A percentile compares a stretch with the other conserved stretches of the same genome.
Evolutionary conservation across 2,888 invertebrate species (phyloP).

Genomic region (Ditula angustiorana): DNA sequence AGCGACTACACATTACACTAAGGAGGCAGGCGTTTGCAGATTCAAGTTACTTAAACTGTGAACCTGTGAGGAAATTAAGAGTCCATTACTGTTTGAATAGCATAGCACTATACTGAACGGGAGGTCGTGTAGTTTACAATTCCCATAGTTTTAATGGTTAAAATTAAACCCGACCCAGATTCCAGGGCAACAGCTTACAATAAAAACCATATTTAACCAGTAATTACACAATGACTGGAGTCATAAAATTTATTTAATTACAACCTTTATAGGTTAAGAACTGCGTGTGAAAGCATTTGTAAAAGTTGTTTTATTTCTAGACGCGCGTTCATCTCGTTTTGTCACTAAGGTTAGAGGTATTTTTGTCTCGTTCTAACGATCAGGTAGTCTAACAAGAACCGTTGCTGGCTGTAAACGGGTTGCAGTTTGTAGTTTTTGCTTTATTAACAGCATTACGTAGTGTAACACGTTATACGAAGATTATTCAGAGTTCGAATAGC

Average conservation of each 20-base stretch:
- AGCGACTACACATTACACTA: no score
- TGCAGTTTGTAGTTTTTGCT: constrained; percentile 49
- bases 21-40: no score
- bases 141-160: background rate
- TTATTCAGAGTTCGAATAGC: background rate
- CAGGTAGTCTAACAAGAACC: constrained; percentile 37
- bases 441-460: constrained; percentile 49
- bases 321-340: constrained; percentile 42
- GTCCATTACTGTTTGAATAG: background rate
- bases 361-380: background rate
- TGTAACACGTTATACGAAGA: background rate
- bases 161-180: background rate
- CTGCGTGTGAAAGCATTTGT: constrained; percentile 42
- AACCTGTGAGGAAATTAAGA: background rate
- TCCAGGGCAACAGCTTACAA: no score
- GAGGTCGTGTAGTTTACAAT: background rate
- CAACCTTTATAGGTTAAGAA: constrained; percentile 19
- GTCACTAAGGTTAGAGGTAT: background rate
- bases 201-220: background rate
- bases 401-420: constrained; percentile 41
- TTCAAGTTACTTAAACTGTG: no score
- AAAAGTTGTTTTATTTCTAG: constrained; percentile 60
- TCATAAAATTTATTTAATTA: constrained; percentile 24
- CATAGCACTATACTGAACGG: background rate
- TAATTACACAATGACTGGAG: background rate